Evolutionary conservation across 2,888 invertebrate species (phyloP).

Genomic region (Syrphus vitripennis): DNA sequence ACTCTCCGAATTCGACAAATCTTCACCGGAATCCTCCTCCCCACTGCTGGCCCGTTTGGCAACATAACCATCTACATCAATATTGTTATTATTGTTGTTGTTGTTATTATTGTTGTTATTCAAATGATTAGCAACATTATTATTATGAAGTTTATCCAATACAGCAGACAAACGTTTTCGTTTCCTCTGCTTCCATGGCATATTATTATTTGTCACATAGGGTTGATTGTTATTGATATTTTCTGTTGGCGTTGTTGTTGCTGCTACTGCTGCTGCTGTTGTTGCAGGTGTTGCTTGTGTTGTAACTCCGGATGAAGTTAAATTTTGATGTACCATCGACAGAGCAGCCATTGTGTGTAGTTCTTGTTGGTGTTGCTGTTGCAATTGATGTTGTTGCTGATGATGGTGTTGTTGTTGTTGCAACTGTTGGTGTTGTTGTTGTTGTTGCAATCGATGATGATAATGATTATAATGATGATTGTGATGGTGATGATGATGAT

Average conservation of each 20-base stretch:
- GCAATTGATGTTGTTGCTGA: conserved; percentile 73
- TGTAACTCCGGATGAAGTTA: conserved; percentile 29
- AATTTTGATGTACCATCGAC: conserved; percentile 60
- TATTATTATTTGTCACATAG: conserved; percentile 84
- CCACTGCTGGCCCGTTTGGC: conserved; percentile 75
- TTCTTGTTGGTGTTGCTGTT: conserved; percentile 75
- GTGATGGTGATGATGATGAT: conserved; percentile 77
- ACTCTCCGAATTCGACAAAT: conserved; percentile 76
- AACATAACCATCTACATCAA: conserved; percentile 70
- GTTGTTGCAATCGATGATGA: conserved; percentile 73
- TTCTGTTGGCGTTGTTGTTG: conserved; percentile 68
- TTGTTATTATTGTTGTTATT: conserved; percentile 79
- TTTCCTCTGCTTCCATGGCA: conserved; percentile 87
- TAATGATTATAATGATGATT: conserved; percentile 73
- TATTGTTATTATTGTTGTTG: conserved; percentile 74
- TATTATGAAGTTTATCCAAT: conserved; percentile 87
- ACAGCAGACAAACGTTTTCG: conserved; percentile 90
- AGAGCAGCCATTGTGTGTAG: conserved; percentile 77
- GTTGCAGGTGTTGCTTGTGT: conserved; percentile 47
- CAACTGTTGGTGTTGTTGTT: conserved; percentile 73
- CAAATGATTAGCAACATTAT: conserved; percentile 80
- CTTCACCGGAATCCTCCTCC: conserved; percentile 76
- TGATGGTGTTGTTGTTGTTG: conserved; percentile 73
- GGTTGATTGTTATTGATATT: conserved; percentile 84
- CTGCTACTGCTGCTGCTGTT: conserved; percentile 21